phyloP scores from a whole-genome alignment of 2,888 invertebrate species.

The Fabriciana adippe region DNA sequence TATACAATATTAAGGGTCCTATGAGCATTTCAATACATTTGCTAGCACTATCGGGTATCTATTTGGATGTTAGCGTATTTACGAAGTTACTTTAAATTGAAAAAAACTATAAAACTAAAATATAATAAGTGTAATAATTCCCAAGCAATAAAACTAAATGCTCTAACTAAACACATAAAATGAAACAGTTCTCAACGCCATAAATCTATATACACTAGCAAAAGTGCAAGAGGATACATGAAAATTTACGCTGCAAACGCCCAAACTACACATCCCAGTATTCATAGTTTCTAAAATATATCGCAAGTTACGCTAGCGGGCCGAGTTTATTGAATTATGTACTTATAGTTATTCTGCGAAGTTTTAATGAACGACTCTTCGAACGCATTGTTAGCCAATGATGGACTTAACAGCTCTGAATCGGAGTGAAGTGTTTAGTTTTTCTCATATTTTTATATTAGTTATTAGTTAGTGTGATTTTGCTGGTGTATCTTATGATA shows the following conservation, averaged over 20 bases:
- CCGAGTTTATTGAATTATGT: conserved; percentile 75
- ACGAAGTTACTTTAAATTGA: too few species aligned
- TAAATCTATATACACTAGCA: not conserved
- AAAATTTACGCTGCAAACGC: conserved; percentile 10
- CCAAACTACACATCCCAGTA: conserved; percentile 25
- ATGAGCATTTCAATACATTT: too few species aligned
- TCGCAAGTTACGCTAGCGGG: conserved; percentile 50
- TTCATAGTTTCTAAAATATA: conserved; percentile 58
- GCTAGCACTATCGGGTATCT: too few species aligned
- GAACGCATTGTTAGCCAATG: conserved; percentile 34
- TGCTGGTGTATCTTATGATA: too few species aligned
- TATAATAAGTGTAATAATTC: too few species aligned
- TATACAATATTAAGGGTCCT: too few species aligned
- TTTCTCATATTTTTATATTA: too few species aligned
- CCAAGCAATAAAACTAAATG: not conserved
- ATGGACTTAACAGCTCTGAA: conserved; percentile 25
- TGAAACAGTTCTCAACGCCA: not conserved
- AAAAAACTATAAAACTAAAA: too few species aligned
- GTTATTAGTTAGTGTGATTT: too few species aligned
- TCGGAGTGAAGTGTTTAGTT: not conserved
- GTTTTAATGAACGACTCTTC: conserved; percentile 65
- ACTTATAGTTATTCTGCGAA: conserved; percentile 68
- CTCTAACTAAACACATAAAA: not conserved
- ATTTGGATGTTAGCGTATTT: too few species aligned
- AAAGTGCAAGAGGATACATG: conserved; percentile 1